These are phyloP conservation scores for Petrocephalus microphthalmus DNA, from an alignment of 2,113 vertebrate species.

Conservation along the genomic window DNA sequence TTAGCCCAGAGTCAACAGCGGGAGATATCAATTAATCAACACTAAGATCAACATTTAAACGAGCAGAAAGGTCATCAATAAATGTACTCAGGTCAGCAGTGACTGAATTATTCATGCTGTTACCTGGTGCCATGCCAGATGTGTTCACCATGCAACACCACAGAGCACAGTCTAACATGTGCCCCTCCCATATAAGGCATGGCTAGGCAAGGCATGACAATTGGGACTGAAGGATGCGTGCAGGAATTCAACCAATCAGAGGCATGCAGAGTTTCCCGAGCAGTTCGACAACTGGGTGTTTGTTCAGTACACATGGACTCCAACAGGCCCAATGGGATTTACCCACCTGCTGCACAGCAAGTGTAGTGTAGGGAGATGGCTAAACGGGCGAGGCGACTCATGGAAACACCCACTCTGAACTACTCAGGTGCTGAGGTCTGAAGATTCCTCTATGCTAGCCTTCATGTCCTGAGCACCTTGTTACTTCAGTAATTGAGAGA, in stretches of 20 bases:
- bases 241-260: not conserved
- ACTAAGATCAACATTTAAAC: conserved; percentile 10
- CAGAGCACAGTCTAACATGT: not conserved
- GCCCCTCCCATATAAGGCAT: not conserved
- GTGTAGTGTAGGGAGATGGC: not conserved
- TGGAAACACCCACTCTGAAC: not conserved
- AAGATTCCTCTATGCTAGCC: not conserved
- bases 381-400: not conserved
- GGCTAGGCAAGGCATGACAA: not conserved
- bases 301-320: not conserved
- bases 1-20: conserved; percentile 24
- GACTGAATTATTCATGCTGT: conserved; percentile 59
- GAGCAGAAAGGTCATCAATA: conserved; percentile 10
- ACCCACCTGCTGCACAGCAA: not conserved
- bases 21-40: conserved; percentile 37
- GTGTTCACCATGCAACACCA: conserved; percentile 22
- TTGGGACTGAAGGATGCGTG: not conserved
- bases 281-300: not conserved
- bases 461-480: not conserved
- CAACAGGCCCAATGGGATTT: not conserved
- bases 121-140: conserved; percentile 45
- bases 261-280: not conserved
- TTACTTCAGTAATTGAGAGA: not conserved
- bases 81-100: conserved; percentile 12
- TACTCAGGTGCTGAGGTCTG: not conserved